Evolutionary conservation across 1,140 invertebrate species (phyloP).

Genomic region (Drosophila subobscura): DNA sequence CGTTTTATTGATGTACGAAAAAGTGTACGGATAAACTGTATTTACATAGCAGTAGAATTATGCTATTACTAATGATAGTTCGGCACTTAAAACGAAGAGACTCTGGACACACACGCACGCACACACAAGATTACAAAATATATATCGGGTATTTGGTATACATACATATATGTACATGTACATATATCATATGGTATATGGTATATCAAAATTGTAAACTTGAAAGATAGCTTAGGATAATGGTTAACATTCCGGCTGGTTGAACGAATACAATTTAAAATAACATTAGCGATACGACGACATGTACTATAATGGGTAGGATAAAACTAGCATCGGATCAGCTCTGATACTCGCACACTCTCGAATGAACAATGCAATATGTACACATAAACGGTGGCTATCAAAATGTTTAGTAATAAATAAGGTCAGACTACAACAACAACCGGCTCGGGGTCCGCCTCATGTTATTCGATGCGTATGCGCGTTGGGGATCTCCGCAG

Average conservation of each 20-base stretch:
- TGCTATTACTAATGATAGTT: constrained; percentile 59
- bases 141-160: neutral
- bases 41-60: constrained; percentile 47
- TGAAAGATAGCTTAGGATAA: constrained; percentile 37
- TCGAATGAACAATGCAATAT: constrained; percentile 54
- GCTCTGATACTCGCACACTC: constrained; percentile 45
- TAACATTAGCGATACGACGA: constrained; percentile 35
- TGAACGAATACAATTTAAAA: constrained; percentile 24
- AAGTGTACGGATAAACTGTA: constrained; percentile 56
- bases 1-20: constrained; percentile 51
- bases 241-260: constrained; percentile 21
- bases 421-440: constrained; percentile 38
- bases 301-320: constrained; percentile 11
- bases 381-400: constrained; percentile 32
- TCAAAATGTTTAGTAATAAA: constrained; percentile 32
- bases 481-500: constrained; percentile 60
- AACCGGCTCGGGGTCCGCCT: constrained; percentile 18
- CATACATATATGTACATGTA: constrained; percentile 11
- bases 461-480: constrained; percentile 77
- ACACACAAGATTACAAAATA: constrained; percentile 59
- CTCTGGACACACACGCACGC: constrained; percentile 52
- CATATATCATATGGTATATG: constrained; percentile 42
- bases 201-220: constrained; percentile 52
- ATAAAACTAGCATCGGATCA: constrained; percentile 54
- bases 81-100: constrained; percentile 79